A percentile compares a stretch with the other conserved stretches of the same genome.
Evolutionary conservation across 2,797 vertebrate genomes (phyloP).

Genomic region (Enteromius radiatus): DNA sequence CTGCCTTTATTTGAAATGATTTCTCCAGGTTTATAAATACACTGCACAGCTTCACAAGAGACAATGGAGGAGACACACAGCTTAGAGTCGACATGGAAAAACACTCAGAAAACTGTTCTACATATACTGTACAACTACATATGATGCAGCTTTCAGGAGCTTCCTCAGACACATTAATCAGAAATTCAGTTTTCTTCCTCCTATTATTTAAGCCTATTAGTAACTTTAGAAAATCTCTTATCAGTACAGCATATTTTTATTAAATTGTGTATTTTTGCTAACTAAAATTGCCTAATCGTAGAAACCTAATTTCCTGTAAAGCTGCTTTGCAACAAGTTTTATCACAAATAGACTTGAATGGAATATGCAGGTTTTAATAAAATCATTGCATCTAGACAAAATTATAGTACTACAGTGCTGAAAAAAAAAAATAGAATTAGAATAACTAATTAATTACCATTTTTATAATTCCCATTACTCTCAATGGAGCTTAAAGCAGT

Average conservation of each 20-base stretch:
- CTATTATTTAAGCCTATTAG: background rate
- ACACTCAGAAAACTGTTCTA: background rate
- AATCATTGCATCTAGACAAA: background rate
- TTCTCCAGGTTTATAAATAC: slow-evolving; percentile 30
- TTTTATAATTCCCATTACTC: background rate
- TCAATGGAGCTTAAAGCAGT: background rate
- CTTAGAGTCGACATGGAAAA: background rate
- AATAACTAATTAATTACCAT: background rate
- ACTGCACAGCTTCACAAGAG: background rate
- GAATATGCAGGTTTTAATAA: background rate
- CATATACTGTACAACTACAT: background rate
- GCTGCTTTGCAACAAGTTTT: too few species aligned
- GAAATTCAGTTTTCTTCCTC: background rate
- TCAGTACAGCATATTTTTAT: background rate
- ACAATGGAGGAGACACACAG: background rate
- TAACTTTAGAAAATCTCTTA: background rate
- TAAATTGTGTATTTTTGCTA: background rate
- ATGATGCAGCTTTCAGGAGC: background rate
- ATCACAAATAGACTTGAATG: too few species aligned
- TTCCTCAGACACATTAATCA: background rate
- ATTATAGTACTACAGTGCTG: background rate
- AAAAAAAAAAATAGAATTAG: background rate
- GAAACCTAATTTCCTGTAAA: too few species aligned
- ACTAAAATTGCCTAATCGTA: background rate
- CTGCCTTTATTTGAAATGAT: slow-evolving; percentile 25